These are phyloP conservation scores for Bettongia penicillata DNA, from an alignment of 2,113 vertebrate species.

Conservation along the genomic window DNA sequence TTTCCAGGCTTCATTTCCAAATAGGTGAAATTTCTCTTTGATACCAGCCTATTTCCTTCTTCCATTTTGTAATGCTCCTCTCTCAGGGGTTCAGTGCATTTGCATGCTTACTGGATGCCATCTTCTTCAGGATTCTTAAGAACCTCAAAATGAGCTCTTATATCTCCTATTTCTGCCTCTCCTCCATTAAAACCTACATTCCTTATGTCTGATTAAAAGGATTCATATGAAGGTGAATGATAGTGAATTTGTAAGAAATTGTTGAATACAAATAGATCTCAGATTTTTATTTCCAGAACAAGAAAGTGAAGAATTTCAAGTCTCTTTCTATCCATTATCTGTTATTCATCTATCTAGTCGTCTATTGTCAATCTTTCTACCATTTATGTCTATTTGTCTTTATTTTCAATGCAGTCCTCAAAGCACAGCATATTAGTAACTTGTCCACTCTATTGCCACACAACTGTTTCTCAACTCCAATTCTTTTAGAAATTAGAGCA, in stretches of 20 bases:
- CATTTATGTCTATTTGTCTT: neutral
- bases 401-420: neutral
- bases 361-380: neutral
- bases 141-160: neutral
- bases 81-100: neutral
- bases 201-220: neutral
- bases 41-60: neutral
- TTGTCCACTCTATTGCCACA: neutral
- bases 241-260: neutral
- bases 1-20: neutral
- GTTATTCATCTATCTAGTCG: neutral
- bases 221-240: neutral
- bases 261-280: neutral
- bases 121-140: neutral
- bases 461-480: neutral
- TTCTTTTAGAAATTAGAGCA: neutral
- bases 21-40: neutral
- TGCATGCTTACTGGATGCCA: neutral
- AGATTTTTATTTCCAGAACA: neutral
- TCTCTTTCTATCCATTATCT: neutral
- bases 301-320: neutral
- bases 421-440: neutral
- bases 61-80: neutral
- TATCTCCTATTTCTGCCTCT: slow-evolving; percentile 11
- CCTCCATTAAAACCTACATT: neutral